A percentile compares a stretch with the other conserved stretches of the same genome.
Evolutionary conservation across 2,797 vertebrate species (phyloP).

Genomic region (Sebastes nivosus): DNA sequence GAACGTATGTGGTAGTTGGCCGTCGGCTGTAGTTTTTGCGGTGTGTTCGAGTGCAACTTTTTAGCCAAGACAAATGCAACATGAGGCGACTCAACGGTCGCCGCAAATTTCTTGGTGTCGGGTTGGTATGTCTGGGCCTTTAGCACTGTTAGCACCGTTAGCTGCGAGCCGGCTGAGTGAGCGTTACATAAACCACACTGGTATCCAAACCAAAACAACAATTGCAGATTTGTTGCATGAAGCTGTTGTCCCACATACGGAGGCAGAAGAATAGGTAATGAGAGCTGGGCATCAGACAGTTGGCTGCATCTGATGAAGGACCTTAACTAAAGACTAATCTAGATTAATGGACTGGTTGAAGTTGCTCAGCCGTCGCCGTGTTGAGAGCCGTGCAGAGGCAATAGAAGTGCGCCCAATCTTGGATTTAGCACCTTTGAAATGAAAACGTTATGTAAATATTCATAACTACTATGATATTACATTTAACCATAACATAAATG

Average conservation of each 20-base stretch:
- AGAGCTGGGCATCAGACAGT: constrained; percentile 34
- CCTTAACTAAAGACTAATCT: constrained; percentile 65
- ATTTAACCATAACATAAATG: background rate
- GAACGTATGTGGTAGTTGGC: too few species aligned
- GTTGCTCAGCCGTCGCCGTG: background rate
- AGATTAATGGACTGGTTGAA: constrained; percentile 65
- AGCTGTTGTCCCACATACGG: constrained; percentile 4
- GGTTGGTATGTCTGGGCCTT: too few species aligned
- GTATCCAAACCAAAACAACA: constrained; percentile 18
- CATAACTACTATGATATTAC: background rate
- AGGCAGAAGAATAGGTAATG: constrained; percentile 30
- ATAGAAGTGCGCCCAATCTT: too few species aligned
- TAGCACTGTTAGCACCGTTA: too few species aligned
- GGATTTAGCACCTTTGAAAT: background rate
- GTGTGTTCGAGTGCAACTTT: too few species aligned
- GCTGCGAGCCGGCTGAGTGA: constrained; percentile 25
- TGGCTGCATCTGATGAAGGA: constrained; percentile 55
- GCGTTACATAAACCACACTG: constrained; percentile 53
- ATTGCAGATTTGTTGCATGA: constrained; percentile 17
- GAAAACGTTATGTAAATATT: background rate
- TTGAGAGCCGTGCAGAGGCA: too few species aligned
- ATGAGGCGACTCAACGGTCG: fast-evolving
- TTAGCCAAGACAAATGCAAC: too few species aligned
- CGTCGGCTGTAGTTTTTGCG: fast-evolving
- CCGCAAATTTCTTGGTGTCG: fast-evolving